phyloP scores from a whole-genome alignment of 1,140 invertebrate genomes.

The Luehdorfia chinensis region DNA sequence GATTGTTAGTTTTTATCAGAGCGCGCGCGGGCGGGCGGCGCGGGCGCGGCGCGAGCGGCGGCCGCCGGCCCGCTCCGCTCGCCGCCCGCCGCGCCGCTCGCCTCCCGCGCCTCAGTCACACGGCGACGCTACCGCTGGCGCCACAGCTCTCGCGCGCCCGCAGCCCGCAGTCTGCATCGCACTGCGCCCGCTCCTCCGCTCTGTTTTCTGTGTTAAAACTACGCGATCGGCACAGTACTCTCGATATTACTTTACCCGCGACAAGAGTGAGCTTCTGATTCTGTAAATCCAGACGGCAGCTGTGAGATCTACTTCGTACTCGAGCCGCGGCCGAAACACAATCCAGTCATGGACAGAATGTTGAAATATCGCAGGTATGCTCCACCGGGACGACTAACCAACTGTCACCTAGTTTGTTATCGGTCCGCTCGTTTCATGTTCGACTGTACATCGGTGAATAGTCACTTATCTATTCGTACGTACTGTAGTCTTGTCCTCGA shows the following conservation, averaged over 20 bases:
- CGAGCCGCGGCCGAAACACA: too few species aligned
- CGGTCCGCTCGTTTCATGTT: not conserved
- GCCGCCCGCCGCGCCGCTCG: conserved; percentile 27
- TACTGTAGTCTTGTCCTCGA: not conserved
- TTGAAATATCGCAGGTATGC: conserved; percentile 62
- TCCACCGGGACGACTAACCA: not conserved
- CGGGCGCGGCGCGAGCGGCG: conserved; percentile 32
- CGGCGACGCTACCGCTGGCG: conserved; percentile 57
- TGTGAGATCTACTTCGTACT: too few species aligned
- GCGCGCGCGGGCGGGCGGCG: conserved; percentile 26
- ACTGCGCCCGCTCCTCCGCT: not conserved
- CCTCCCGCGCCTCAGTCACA: conserved; percentile 42
- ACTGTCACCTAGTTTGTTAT: not conserved
- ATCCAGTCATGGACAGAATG: conserved; percentile 52
- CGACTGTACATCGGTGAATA: not conserved
- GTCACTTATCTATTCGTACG: not conserved
- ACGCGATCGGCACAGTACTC: too few species aligned
- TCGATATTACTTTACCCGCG: not conserved
- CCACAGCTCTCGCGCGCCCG: conserved; percentile 33
- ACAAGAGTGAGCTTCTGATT: not conserved
- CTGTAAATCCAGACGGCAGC: too few species aligned
- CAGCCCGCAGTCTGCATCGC: conserved; percentile 20
- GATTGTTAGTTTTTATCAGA: conserved; percentile 53
- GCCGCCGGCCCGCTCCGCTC: conserved; percentile 21
- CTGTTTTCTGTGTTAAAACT: not conserved